Conservation (phyloP, 2,888 invertebrate species). For the Keiferia lycopersicella region DNA sequence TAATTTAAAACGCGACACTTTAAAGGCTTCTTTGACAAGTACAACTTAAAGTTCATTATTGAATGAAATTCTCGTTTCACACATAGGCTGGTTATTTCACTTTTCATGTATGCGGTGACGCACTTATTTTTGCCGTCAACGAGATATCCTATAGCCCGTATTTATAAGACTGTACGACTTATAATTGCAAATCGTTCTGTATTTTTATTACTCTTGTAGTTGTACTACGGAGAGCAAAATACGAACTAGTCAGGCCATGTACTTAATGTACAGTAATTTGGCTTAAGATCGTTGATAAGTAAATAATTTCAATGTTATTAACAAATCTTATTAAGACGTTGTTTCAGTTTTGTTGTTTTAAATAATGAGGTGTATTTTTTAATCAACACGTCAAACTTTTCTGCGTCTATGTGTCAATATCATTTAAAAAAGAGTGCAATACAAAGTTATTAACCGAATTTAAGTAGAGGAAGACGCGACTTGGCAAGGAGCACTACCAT, state of each 20-base stretch:
- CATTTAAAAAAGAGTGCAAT: too few relatives aligned
- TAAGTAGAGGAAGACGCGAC: too few relatives aligned
- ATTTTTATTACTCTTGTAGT: not conserved
- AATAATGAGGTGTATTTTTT: not conserved
- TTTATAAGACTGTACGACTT: conserved; percentile 12
- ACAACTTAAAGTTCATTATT: conserved; percentile 33
- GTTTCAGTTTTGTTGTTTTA: not conserved
- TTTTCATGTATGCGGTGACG: conserved; percentile 13
- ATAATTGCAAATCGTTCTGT: conserved; percentile 7
- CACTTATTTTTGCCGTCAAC: conserved; percentile 14
- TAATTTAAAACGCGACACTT: conserved; percentile 35
- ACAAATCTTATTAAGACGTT: not conserved
- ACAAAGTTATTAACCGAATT: too few relatives aligned
- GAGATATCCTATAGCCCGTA: not conserved
- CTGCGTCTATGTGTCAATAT: too few relatives aligned
- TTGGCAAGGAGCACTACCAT: too few relatives aligned
- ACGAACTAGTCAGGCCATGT: not conserved
- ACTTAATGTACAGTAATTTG: conserved; percentile 12
- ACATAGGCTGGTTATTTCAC: conserved; percentile 38
- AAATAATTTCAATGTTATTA: not conserved
- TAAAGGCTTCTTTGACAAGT: conserved; percentile 31
- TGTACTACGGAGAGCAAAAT: not conserved
- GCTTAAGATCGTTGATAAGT: not conserved
- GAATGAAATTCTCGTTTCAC: conserved; percentile 34
- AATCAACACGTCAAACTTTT: too few relatives aligned